These are phyloP conservation scores for Brachypalpus laphriformis DNA, from an alignment of 2,888 invertebrate genomes.

Conservation along the genomic window DNA sequence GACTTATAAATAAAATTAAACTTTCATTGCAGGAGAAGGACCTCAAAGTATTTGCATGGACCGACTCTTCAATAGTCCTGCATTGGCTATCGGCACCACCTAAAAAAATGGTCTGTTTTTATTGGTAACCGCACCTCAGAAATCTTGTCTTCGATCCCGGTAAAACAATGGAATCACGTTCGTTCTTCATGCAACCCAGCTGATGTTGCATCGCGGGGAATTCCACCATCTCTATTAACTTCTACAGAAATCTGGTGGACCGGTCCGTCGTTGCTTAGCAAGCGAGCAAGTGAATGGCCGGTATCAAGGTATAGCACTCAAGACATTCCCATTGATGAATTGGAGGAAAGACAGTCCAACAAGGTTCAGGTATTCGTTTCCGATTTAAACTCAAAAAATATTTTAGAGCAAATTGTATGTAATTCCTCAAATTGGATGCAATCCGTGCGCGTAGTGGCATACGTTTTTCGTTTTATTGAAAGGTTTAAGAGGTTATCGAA, in stretches of 20 bases:
- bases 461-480: background rate
- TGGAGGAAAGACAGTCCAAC: background rate
- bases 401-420: background rate
- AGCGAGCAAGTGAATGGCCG: slow-evolving; percentile 3
- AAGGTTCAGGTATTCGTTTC: slow-evolving; percentile 13
- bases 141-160: slow-evolving; percentile 1
- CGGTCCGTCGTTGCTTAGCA: slow-evolving; percentile 5
- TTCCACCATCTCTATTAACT: slow-evolving; percentile 10
- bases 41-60: too few relatives aligned
- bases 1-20: too few relatives aligned
- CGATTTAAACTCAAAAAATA: background rate
- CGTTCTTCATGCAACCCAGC: slow-evolving; percentile 6
- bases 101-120: too few relatives aligned
- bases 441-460: background rate
- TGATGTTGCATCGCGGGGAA: slow-evolving; percentile 39
- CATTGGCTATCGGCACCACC: too few relatives aligned
- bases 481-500: background rate
- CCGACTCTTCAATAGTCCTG: too few relatives aligned
- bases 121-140: too few relatives aligned
- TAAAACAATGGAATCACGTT: slow-evolving; percentile 1
- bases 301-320: background rate
- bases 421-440: slow-evolving; percentile 23
- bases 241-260: slow-evolving; percentile 28
- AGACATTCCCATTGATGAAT: background rate
- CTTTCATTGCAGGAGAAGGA: too few relatives aligned